phyloP scores from a whole-genome alignment of 2,888 invertebrate species.

The Deladenus siricidicola region DNA sequence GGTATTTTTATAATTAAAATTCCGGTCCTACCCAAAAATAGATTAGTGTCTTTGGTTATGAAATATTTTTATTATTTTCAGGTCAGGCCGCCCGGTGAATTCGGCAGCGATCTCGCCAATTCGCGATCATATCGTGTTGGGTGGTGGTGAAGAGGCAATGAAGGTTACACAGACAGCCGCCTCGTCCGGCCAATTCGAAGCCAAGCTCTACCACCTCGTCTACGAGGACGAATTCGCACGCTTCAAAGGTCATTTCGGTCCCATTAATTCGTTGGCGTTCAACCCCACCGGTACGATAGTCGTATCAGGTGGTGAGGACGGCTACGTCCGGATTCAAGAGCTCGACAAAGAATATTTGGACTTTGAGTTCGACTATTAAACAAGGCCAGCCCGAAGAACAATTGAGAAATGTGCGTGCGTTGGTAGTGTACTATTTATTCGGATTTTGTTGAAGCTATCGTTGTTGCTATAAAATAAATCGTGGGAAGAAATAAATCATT shows the following conservation, averaged over 20 bases:
- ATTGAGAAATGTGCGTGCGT: neutral
- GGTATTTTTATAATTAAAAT: conserved; percentile 57
- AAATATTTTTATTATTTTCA: conserved; percentile 19
- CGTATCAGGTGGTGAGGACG: conserved; percentile 95
- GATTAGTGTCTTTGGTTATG: neutral
- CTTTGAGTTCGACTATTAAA: conserved; percentile 75
- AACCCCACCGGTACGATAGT: conserved; percentile 87
- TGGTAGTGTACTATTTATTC: neutral
- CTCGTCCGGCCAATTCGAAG: conserved; percentile 91
- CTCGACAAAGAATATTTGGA: conserved; percentile 91
- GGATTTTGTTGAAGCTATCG: neutral
- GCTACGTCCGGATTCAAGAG: conserved; percentile 87
- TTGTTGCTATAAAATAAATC: conserved; percentile 1
- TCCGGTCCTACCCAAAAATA: too few relatives aligned
- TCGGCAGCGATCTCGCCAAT: conserved; percentile 94
- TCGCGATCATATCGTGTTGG: conserved; percentile 82
- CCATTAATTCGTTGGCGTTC: conserved; percentile 94
- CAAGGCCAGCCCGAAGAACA: neutral
- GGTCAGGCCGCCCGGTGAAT: conserved; percentile 85
- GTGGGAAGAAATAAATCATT: neutral
- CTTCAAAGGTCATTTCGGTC: conserved; percentile 93
- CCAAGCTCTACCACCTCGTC: conserved; percentile 81
- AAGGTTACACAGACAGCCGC: conserved; percentile 83
- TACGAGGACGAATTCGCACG: conserved; percentile 94
- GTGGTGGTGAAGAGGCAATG: conserved; percentile 99